Evolutionary conservation across 2,888 invertebrate genomes (phyloP).

Genomic region (Drosophila nigritarsus): DNA sequence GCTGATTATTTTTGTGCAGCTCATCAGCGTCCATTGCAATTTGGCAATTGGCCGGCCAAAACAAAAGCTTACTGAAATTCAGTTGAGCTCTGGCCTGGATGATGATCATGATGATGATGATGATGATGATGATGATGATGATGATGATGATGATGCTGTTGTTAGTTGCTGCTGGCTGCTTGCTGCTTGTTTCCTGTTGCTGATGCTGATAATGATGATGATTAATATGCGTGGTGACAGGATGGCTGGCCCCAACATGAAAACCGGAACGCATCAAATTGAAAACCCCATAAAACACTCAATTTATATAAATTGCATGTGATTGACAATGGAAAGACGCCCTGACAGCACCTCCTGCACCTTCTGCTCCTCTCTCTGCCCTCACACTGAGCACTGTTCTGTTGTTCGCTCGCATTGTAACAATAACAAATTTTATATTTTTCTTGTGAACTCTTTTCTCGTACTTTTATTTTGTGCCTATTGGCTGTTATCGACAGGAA

Average conservation of each 20-base stretch:
- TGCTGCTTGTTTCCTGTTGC: constrained; percentile 7
- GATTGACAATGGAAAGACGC: constrained; percentile 74
- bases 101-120: background rate
- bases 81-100: background rate
- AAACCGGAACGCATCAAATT: constrained; percentile 62
- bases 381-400: constrained; percentile 7
- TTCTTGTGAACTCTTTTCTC: constrained; percentile 29
- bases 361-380: background rate
- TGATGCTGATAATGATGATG: constrained; percentile 37
- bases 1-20: constrained; percentile 60
- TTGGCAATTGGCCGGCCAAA: constrained; percentile 11
- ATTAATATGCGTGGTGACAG: constrained; percentile 56
- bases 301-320: constrained; percentile 81
- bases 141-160: background rate
- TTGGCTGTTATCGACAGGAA: constrained; percentile 7
- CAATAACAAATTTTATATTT: constrained; percentile 56
- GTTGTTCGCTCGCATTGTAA: constrained; percentile 25
- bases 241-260: background rate
- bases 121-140: background rate
- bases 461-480: constrained; percentile 11
- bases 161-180: background rate
- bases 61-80: constrained; percentile 17
- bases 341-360: background rate
- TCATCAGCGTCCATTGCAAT: constrained; percentile 55
- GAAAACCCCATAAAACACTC: constrained; percentile 82